Percentiles rank a stretch among this genome's conserved stretches.
phyloP scores from a whole-genome alignment of 2,797 vertebrate species.

The Serranus cabrilla region DNA sequence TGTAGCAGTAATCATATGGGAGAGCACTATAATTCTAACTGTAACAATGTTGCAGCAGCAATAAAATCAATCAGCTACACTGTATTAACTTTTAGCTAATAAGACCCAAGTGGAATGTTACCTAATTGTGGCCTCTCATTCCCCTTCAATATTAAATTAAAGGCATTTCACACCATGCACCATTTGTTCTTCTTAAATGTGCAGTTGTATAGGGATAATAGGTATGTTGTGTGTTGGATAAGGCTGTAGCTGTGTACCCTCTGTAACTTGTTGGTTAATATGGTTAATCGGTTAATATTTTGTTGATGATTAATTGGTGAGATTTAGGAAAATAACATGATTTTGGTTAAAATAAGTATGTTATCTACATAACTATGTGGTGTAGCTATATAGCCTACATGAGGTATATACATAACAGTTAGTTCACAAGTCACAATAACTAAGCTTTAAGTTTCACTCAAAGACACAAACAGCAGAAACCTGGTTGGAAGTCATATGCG shows the following conservation, averaged over 20 bases:
- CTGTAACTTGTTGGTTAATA: constrained; percentile 1
- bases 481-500: too few species aligned
- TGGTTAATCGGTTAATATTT: neutral
- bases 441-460: too few species aligned
- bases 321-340: too few species aligned
- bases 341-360: too few species aligned
- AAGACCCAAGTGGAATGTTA: neutral
- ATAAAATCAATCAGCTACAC: neutral
- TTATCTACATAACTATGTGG: too few species aligned
- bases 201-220: neutral
- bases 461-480: too few species aligned
- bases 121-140: neutral
- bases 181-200: neutral
- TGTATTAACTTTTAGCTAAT: neutral
- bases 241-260: neutral
- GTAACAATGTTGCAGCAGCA: neutral
- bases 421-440: too few species aligned
- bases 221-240: neutral
- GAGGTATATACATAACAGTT: too few species aligned
- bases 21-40: neutral
- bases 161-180: neutral
- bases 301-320: too few species aligned
- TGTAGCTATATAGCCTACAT: too few species aligned
- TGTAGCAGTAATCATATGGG: neutral
- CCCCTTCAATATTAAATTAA: neutral